Evolutionary conservation across 2,888 invertebrate species (phyloP).

Genomic region (Mythimna vitellina): DNA sequence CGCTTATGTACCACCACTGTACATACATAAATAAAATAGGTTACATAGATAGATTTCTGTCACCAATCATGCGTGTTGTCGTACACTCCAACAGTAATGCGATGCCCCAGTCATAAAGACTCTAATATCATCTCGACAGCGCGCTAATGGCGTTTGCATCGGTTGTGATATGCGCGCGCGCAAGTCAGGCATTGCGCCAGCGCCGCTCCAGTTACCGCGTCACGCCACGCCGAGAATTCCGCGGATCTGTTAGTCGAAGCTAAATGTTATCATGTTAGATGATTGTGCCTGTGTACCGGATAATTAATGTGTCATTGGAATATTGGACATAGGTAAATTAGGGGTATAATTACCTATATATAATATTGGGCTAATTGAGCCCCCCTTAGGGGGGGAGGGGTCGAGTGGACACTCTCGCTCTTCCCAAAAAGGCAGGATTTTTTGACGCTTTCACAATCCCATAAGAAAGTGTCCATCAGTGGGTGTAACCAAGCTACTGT

Average conservation of each 20-base stretch:
- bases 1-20: too few species aligned
- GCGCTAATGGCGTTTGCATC: slow-evolving; percentile 14
- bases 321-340: too few species aligned
- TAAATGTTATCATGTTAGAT: slow-evolving; percentile 28
- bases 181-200: slow-evolving; percentile 57
- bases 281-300: not conserved
- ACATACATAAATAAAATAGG: too few species aligned
- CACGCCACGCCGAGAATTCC: slow-evolving; percentile 54
- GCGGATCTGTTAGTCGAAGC: slow-evolving; percentile 43
- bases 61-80: not conserved
- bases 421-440: too few species aligned
- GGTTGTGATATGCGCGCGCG: slow-evolving; percentile 43
- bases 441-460: too few species aligned
- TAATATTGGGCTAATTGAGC: too few species aligned
- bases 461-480: too few species aligned
- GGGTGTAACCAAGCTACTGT: too few species aligned
- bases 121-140: slow-evolving; percentile 15
- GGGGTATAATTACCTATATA: too few species aligned
- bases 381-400: too few species aligned
- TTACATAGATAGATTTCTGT: not conserved
- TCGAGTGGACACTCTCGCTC: too few species aligned
- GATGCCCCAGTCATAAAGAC: not conserved
- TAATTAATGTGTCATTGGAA: too few species aligned
- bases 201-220: slow-evolving; percentile 57
- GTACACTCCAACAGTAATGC: not conserved